phyloP scores from a whole-genome alignment of 2,113 vertebrate genomes.

The Cephalopholis sonnerati region DNA sequence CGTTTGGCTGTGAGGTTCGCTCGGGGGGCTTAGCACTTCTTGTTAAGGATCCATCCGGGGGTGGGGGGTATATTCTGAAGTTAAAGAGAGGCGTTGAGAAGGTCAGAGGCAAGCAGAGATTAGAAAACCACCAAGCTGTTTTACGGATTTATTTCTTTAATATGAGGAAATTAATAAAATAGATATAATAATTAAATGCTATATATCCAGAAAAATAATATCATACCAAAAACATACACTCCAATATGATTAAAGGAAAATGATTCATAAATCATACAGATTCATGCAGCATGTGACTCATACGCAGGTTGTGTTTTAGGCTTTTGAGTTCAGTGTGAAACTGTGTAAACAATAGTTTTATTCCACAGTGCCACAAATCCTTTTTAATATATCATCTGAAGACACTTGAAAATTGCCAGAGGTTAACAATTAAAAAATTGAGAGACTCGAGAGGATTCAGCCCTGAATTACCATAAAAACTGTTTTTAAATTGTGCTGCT shows the following conservation, averaged over 20 bases:
- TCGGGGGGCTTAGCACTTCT: conserved; percentile 43
- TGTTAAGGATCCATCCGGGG: conserved; percentile 43
- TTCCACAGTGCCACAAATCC: not conserved
- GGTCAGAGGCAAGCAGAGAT: conserved; percentile 45
- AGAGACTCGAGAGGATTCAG: not conserved
- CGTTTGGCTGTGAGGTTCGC: conserved; percentile 53
- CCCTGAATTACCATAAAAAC: not conserved
- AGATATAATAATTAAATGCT: not conserved
- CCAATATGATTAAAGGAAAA: not conserved
- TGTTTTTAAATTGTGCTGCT: not conserved
- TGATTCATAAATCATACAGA: not conserved
- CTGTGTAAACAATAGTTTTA: not conserved
- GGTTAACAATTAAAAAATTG: not conserved
- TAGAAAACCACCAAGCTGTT: conserved; percentile 2
- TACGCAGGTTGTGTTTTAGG: not conserved
- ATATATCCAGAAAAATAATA: not conserved
- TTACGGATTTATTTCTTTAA: conserved; percentile 10
- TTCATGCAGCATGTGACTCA: not conserved
- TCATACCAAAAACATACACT: too few relatives aligned
- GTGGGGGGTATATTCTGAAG: conserved; percentile 1
- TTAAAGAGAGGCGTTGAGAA: conserved; percentile 22
- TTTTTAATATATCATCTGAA: conserved; percentile 7
- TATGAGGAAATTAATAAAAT: not conserved
- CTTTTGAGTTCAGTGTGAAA: not conserved
- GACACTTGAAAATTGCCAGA: not conserved